Evolutionary conservation across 2,797 vertebrate genomes (phyloP).

Genomic region (Sarcoramphus papa): DNA sequence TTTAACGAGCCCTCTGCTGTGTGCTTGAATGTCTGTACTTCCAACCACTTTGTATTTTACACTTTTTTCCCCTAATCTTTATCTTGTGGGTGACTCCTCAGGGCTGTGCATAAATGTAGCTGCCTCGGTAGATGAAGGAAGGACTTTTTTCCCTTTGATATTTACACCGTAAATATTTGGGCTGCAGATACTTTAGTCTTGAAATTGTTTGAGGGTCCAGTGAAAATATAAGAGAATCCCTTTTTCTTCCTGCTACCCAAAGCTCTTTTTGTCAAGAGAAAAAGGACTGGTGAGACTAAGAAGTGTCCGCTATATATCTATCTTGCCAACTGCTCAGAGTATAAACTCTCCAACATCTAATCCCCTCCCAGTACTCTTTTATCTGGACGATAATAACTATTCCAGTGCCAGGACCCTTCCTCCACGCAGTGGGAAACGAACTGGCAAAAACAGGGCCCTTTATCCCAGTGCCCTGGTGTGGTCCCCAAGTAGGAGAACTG

Average conservation of each 20-base stretch:
- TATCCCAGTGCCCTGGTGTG: slow-evolving; percentile 38
- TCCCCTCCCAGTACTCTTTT: neutral
- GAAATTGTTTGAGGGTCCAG: neutral
- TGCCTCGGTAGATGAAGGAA: neutral
- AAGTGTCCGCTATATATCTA: neutral
- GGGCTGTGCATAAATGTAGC: neutral
- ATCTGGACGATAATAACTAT: neutral
- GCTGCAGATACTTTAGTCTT: neutral
- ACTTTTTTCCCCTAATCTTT: neutral
- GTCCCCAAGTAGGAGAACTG: neutral
- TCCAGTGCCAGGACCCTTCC: neutral
- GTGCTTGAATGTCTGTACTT: neutral
- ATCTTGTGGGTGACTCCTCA: neutral
- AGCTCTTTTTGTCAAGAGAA: neutral
- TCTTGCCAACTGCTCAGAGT: neutral
- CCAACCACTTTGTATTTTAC: neutral
- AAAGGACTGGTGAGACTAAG: neutral
- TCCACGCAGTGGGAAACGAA: slow-evolving; percentile 14
- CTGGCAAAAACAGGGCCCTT: slow-evolving; percentile 66
- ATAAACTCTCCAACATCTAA: neutral
- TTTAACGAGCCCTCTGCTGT: neutral
- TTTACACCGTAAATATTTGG: neutral
- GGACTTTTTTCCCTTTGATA: neutral
- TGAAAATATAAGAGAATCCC: neutral
- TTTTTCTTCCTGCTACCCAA: neutral